Base-by-base conservation (phyloP, 2,888 invertebrate genomes). In the Philhelius pedissequus region DNA sequence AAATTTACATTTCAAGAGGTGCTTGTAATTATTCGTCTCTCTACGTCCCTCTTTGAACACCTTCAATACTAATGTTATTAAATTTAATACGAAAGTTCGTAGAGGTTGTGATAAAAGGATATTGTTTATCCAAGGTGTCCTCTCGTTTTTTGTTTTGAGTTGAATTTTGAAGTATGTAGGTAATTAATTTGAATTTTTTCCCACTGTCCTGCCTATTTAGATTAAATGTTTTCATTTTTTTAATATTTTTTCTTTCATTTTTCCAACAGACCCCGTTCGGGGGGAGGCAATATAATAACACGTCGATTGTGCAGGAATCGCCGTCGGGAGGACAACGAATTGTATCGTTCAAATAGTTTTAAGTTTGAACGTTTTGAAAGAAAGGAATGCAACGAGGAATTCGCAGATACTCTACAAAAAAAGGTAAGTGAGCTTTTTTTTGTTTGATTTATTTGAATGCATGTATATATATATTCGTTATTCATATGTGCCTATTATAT, bases 271-370 rank as follows among this genome's bases (percentile, higher is more conserved):
- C 91, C 91, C 43, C 91, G 91, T 4, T 86, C 91, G 43, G 90
- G 91, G 66, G 91, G 91, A 84, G 91, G 91, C 38, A 92, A 92
- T 73, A 91, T 92, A 70, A 92, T 96, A 86, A 95, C 96, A 4
- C 94, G 95, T 75, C 93, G 96, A 54, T 94, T 96, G 88, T 96
- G 96, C 91, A 94, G 95, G 86, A 94, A 95, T 87, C 93, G 94
- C 75, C 93, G 95, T 75, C 92, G 94, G 13, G 95, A 95, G 87
- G 96, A 96, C 93, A 96, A 96, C 93, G 96, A 96, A 92, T 93
- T 96, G 77, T 96, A 96, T 89, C 94, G 96, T 87, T 96, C 96
- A 87, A 96, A 96, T 91, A 96, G 96, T 92, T 96, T 96, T 93
- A 96, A 96, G 92, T 96, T 96, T 91, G 96, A 96, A 92, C 93